Conservation (phyloP, 2,113 vertebrate genomes). For the Epinephelus moara region DNA sequence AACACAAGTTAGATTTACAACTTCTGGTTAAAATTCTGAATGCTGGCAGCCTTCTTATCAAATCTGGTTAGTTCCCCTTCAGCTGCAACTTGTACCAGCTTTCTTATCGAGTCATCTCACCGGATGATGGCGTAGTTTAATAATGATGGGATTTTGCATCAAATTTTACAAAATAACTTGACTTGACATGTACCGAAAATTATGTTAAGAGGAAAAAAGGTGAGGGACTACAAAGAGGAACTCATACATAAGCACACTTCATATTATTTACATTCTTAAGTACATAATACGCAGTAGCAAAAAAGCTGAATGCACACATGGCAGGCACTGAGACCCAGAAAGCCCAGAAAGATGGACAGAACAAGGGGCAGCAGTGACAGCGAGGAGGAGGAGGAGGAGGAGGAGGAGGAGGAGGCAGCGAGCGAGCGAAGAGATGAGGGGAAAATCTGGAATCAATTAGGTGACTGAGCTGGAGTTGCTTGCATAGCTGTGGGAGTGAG, state of each 20-base stretch:
- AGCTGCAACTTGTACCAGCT: background rate
- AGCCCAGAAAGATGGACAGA: constrained; percentile 41
- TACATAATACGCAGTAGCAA: constrained; percentile 1
- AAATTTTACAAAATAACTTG: background rate
- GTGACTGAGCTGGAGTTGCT: constrained; percentile 77
- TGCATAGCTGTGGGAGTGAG: constrained; percentile 83
- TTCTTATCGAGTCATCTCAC: constrained; percentile 1
- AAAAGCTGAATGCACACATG: constrained; percentile 15
- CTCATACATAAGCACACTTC: background rate
- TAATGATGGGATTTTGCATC: background rate
- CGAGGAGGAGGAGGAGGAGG: constrained; percentile 46
- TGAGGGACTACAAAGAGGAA: background rate
- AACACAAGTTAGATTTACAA: constrained; percentile 52
- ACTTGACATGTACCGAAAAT: background rate
- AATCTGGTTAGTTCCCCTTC: background rate
- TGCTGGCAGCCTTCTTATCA: constrained; percentile 11
- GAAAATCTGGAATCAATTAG: constrained; percentile 84
- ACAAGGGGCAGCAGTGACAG: constrained; percentile 64
- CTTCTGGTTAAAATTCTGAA: constrained; percentile 25
- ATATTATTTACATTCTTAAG: background rate
- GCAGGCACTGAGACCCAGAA: constrained; percentile 63
- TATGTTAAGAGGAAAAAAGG: background rate
- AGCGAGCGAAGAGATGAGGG: constrained; percentile 64
- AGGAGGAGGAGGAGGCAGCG: constrained; percentile 42
- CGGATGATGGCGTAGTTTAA: background rate